Base-by-base conservation (phyloP, 2,888 invertebrate species). In the Schrankia costaestrigalis region DNA sequence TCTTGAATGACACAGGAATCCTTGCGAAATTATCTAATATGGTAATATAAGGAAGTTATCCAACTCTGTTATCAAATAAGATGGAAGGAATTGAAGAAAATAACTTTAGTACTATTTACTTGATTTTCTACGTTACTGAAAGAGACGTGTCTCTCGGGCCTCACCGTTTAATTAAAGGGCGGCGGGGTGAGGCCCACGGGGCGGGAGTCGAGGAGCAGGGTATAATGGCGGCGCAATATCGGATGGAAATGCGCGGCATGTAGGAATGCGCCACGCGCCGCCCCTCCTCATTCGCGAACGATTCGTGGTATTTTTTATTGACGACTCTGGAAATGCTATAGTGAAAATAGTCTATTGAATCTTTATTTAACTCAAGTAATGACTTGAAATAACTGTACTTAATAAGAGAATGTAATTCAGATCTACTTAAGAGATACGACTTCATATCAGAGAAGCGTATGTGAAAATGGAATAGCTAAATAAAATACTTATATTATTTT, bases 161-260 rank as follows among this genome's bases (percentile, higher is more conserved):
- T 83, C 80, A 84, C 81, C 80, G 84, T 87, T 87, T 87, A 87
- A 87, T 87, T 87, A 87, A 87, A 87, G 85, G 83, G 78, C 84
- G 80, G 71, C 73, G 71, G 78, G 79, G 71, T 60, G 77, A 72
- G 63, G 63, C 56, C 61, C 65, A 68, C 62, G 60, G 71, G 63
- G 68, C 57, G 70, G 73, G 69, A 67, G 60, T 48, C 60, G 73
- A 74, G 71, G 71, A 78, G 76, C 78, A 77, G 71, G 84, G 83
- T 76, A 86, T 86, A 85, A 87, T 87, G 83, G 84, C 84, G 82
- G 83, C 85, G 86, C 86, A 87, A 87, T 87, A 87, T 86, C 82
- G 85, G 85, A 87, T 86, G 85, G 85, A 87, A 86, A 86, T 87
- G 86, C 83, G 82, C 82, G 87, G 87, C 84, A 87, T 86, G 86